phyloP scores from a whole-genome alignment of 2,797 vertebrate genomes.

The Chelidonichthys spinosus region DNA sequence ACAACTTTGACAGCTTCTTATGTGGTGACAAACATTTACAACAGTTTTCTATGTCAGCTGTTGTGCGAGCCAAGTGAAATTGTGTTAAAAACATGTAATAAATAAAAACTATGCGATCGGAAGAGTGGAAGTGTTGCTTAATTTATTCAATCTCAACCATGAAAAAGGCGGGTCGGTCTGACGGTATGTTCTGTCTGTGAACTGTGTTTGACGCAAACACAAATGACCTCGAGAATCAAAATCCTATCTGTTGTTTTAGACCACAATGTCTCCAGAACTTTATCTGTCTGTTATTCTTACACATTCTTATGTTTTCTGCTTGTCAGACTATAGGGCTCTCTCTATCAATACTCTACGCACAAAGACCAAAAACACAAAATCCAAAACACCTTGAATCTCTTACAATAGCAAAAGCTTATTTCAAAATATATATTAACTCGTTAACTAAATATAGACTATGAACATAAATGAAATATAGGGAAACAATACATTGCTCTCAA shows the following conservation, averaged over 20 bases:
- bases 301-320: background rate
- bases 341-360: background rate
- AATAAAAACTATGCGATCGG: too few species aligned
- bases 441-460: background rate
- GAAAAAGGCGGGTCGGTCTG: too few species aligned
- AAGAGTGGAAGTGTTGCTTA: too few species aligned
- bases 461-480: background rate
- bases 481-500: background rate
- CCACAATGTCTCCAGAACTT: background rate
- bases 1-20: too few species aligned
- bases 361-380: background rate
- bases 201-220: background rate
- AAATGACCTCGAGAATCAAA: conserved; percentile 17
- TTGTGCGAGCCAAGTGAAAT: too few species aligned
- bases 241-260: conserved; percentile 54
- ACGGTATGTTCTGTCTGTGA: conserved; percentile 1
- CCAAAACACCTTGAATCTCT: background rate
- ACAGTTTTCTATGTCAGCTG: too few species aligned
- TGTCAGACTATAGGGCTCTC: background rate
- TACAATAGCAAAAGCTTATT: background rate
- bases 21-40: too few species aligned
- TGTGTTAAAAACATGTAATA: too few species aligned
- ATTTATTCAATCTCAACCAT: too few species aligned
- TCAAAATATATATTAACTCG: background rate
- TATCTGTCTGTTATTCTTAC: conserved; percentile 5